phyloP scores from a whole-genome alignment of 92 coral and sea anemone species.

The Nematostella vectensis region DNA sequence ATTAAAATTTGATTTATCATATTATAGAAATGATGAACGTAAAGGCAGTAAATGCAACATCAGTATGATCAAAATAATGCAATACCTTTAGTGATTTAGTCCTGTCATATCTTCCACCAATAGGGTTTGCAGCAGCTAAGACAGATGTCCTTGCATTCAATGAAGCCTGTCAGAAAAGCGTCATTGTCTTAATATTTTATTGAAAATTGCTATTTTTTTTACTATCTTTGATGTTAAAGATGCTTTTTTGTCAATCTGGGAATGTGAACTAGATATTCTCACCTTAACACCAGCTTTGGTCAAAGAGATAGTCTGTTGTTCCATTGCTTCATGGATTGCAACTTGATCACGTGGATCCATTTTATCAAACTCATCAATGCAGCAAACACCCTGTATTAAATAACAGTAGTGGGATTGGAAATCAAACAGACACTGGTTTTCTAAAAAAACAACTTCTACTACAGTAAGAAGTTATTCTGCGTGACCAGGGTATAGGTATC shows the following conservation, averaged over 20 bases:
- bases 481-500: too few relatives aligned
- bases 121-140: conserved; percentile 95
- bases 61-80: too few relatives aligned
- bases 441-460: too few relatives aligned
- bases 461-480: too few relatives aligned
- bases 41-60: too few relatives aligned
- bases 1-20: too few relatives aligned
- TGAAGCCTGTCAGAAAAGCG: conserved; percentile 58
- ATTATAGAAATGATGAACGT: too few relatives aligned
- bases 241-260: neutral
- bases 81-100: conserved; percentile 94
- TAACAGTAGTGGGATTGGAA: too few relatives aligned
- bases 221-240: neutral
- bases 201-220: neutral
- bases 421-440: too few relatives aligned
- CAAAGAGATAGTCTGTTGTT: conserved; percentile 93
- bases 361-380: conserved; percentile 98
- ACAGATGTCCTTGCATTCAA: conserved; percentile 97
- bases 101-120: conserved; percentile 97
- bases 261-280: neutral
- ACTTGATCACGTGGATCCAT: conserved; percentile 98
- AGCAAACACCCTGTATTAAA: conserved; percentile 96
- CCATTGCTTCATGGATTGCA: conserved; percentile 99
- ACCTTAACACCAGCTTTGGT: conserved; percentile 98
- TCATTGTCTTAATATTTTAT: neutral